Evolutionary conservation across 2,888 invertebrate genomes (phyloP), one percentile per base, ranked within the genome.

Genomic region (Catocala nupta): DNA sequence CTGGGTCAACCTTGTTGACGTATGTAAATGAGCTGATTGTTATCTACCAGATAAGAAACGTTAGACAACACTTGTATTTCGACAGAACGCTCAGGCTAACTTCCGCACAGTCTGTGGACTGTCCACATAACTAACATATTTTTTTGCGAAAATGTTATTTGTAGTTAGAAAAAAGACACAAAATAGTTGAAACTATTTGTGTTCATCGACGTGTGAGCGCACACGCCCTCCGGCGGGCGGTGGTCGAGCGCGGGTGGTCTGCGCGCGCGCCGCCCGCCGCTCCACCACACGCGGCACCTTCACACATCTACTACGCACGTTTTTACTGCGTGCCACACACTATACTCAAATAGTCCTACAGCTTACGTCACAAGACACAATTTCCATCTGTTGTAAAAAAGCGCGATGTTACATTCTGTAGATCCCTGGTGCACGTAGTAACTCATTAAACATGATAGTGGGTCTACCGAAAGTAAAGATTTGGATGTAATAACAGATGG

Each of bases 241-340:
- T 85, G 87, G 89, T 81, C 87, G 85, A 85, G 81, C 81, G 90
- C 91, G 92, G 92, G 92, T 93, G 93, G 93, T 92, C 92, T 77
- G 81, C 84, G 82, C 84, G 82, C 85, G 85, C 85, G 82, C 84
- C 84, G 81, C 81, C 85, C 81, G 87, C 83, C 75, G 80, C 50
- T 42, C 44, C 33, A 11, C 52, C 53, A 48, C 84, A 90, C 89
- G 90, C 92, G 91, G 89, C 84, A 84, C 87, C 84, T 92, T 90
- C 89, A 90, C 90, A 90, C 90, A 84, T 90, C 89, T 85, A 85
- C 85, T 83, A 81, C 76, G 78, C 82, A 80, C 83, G 81, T 78
- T 82, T 80, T 83, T 80, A 83, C 78, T 73, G 57, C 71, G 70
- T 47, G 52, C 59, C 63, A 64, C 63, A 55, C 52, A 66, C 57